Evolutionary conservation across 2,797 vertebrate genomes (phyloP), one percentile per base, ranked within the genome.

Genomic region (Sus cebifrons): DNA sequence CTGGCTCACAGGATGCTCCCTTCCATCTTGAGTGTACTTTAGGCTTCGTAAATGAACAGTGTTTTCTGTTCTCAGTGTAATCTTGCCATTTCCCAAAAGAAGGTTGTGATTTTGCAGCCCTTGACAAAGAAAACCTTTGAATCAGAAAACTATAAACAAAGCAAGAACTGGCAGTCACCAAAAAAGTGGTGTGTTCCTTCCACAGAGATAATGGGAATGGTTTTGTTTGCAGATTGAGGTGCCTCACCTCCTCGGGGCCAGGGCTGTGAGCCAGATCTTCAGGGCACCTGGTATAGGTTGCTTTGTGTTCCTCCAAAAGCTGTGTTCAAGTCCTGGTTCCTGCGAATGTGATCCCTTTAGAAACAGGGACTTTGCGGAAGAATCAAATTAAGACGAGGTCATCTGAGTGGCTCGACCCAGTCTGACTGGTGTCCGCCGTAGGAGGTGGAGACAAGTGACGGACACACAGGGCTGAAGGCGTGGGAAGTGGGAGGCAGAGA

Each of bases 51-150:
- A 54, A 20, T 36, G 20, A 90, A 73, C 79, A 8, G 32, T 25
- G 2, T 83, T 96, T 84, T 77, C 54, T 91, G 18, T 60, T 84
- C 3, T 67, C 40, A 71, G 0, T 29, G 0, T n/a, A n/a, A 86
- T 88, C n/a, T 56, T 86, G 54, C 96, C 73, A 62, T 87, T 95
- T 86, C 64, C 36, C 25, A 67, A 95, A 74, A 32, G 18, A 60
- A 18, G 3, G 16, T n/a, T 86, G n/a, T 70, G 67, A 44, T 78
- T 83, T 88, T 75, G 5, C 3, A 65, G 32, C 15, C 90, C 58
- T 92, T 91, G 70, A 71, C 65, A 71, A 93, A 84, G 44, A 92
- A 68, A 29, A 16, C 18, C 27, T 49, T 67, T 75, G 44, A 88
- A 54, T 78, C n/a, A 67, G 78, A 89, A 77, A 91, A 79, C 91